Conservation (phyloP, 2,797 vertebrate species). For the Lagocephalus sceleratus region DNA sequence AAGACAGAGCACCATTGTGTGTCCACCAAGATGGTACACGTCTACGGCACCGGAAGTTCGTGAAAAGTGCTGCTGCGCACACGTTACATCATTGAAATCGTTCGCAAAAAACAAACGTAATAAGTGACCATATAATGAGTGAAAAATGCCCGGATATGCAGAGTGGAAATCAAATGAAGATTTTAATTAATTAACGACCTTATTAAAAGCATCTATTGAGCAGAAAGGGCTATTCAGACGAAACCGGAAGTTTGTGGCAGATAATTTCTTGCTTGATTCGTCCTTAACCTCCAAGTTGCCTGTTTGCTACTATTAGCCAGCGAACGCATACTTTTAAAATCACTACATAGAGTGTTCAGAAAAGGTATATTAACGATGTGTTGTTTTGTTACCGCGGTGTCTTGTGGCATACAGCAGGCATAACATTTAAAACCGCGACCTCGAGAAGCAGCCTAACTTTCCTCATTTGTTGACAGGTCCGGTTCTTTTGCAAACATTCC, state of each 20-base stretch:
- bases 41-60: not conserved
- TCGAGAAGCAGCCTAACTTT: too few species aligned
- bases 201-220: not conserved
- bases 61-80: too few species aligned
- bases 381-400: not conserved
- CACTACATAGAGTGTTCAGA: not conserved
- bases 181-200: fast-evolving
- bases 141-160: not conserved
- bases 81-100: not conserved
- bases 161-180: fast-evolving
- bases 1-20: not conserved
- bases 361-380: not conserved
- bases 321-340: not conserved
- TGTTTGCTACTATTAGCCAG: not conserved
- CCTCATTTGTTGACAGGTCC: too few species aligned
- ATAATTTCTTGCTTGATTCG: not conserved
- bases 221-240: not conserved
- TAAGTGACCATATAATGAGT: not conserved
- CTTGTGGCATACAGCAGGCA: too few species aligned
- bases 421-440: too few species aligned
- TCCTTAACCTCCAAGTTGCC: not conserved
- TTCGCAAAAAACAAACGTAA: not conserved
- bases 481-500: too few species aligned
- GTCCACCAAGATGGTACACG: conserved; percentile 23
- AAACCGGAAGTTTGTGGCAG: not conserved